A percentile compares a stretch with the other conserved stretches of the same genome.
These are phyloP conservation scores for Chroicocephalus ridibundus DNA, from an alignment of 2,113 vertebrate genomes.

Conservation along the genomic window DNA sequence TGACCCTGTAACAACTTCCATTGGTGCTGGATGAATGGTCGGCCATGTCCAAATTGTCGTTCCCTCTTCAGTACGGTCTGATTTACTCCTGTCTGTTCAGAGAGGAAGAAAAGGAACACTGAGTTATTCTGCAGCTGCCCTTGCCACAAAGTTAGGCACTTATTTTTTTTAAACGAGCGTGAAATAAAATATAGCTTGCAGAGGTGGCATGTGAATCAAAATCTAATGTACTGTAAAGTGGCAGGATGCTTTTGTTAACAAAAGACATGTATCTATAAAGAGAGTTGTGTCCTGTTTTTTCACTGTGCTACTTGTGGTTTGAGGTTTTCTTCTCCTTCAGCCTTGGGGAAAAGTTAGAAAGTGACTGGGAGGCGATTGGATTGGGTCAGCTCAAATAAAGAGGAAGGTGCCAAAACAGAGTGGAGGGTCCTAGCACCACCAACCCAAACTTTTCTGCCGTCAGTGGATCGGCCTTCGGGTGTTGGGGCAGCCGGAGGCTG, in stretches of 20 bases:
- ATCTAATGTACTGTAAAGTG: background rate
- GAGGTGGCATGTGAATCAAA: background rate
- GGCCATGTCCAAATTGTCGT: background rate
- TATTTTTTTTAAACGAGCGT: background rate
- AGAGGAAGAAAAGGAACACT: background rate
- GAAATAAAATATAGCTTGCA: background rate
- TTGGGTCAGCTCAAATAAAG: background rate
- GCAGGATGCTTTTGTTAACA: background rate
- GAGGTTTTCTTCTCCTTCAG: background rate
- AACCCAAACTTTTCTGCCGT: background rate
- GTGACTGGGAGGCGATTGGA: background rate
- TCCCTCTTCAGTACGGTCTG: background rate
- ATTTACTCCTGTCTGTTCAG: background rate
- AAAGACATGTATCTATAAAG: background rate
- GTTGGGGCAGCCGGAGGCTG: background rate
- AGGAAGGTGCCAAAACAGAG: background rate
- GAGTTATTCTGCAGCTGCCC: background rate
- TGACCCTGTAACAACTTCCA: background rate
- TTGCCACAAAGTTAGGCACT: background rate
- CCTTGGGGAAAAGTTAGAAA: background rate
- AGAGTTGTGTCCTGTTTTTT: background rate
- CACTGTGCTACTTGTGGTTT: background rate
- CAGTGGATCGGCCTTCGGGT: accelerated
- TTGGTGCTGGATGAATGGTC: background rate
- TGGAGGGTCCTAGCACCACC: background rate